Base-by-base conservation (phyloP, 1,140 invertebrate species). In the Anoplophora glabripennis region DNA sequence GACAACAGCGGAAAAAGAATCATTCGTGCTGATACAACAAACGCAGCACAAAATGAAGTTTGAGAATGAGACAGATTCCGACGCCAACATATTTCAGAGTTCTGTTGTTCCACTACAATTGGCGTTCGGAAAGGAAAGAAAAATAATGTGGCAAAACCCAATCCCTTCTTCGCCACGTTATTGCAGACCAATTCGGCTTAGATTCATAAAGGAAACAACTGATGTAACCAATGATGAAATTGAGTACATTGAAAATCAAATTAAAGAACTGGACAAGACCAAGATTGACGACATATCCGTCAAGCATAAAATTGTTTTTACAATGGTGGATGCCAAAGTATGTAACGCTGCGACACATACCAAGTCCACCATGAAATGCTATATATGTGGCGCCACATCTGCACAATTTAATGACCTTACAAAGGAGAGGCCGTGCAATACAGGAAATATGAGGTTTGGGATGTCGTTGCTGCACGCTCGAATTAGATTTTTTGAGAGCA, bases 301-400 rank as follows among this genome's bases (percentile, higher is more conserved):
- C 15, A 57, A 65, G 38, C 61, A 67, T 59, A 49, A 33, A n/a
- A 46, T 68, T 21, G 14, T 55, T 8, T 35, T 63, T 46, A 79
- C 64, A 72, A 79, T 63, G 77, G 77, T 41, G 59, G 78, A 34
- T 76, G 79, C 65, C 74, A 80, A 66, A 76, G 76, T 45, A 72
- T 76, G 45, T 65, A 72, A 18, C 76, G 78, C 15, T 75, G 77
- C 64, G 74, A 75, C 73, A 18, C 74, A 76, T 48, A 77, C 65
- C 33, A 64, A 14, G 40, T 70, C 64, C 21, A 63, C 56, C 8
- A 58, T 63, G 42, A 63, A 38, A 40, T 58, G 61, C 41, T 42
- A 42, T 37, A 58, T 59, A 14, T 70, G 67, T 61, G 63, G 63
- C 10, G 49, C 38, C 18, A 70, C 68, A 4, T 68, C 64, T n/a